phyloP scores from a whole-genome alignment of 64 coral and sea anemone genomes.

The Montipora sp. region DNA sequence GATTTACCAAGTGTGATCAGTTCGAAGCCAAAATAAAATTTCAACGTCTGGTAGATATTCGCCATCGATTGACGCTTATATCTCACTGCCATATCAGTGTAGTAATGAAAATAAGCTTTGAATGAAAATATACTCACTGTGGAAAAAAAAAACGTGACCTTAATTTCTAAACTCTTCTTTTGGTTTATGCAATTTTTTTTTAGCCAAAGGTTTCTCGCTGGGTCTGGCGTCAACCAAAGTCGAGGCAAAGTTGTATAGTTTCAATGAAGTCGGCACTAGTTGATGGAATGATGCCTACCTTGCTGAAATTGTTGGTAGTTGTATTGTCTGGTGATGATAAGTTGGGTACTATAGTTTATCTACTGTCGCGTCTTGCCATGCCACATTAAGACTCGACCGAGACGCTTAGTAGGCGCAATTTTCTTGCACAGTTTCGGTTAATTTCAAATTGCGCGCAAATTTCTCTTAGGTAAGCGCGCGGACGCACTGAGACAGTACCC shows the following conservation, averaged over 20 bases:
- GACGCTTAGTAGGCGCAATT: background rate
- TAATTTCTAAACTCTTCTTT: background rate
- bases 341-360: slow-evolving; percentile 29
- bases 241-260: background rate
- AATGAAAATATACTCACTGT: slow-evolving; percentile 6
- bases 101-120: slow-evolving; percentile 15
- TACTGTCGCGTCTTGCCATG: background rate
- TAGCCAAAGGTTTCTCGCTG: background rate
- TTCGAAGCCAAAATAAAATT: slow-evolving; percentile 54
- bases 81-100: slow-evolving; percentile 7
- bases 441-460: slow-evolving; percentile 7
- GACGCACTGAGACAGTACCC: background rate
- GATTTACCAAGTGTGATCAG: slow-evolving; percentile 45
- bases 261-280: background rate
- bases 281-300: background rate
- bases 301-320: slow-evolving; percentile 18
- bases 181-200: background rate
- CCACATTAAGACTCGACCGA: slow-evolving; percentile 8
- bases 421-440: background rate
- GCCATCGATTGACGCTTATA: slow-evolving; percentile 28
- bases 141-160: background rate
- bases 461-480: background rate
- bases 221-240: background rate
- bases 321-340: slow-evolving; percentile 40
- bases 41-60: slow-evolving; percentile 23